phyloP scores from a whole-genome alignment of 2,888 invertebrate species.

The Trissolcus brochymenae region DNA sequence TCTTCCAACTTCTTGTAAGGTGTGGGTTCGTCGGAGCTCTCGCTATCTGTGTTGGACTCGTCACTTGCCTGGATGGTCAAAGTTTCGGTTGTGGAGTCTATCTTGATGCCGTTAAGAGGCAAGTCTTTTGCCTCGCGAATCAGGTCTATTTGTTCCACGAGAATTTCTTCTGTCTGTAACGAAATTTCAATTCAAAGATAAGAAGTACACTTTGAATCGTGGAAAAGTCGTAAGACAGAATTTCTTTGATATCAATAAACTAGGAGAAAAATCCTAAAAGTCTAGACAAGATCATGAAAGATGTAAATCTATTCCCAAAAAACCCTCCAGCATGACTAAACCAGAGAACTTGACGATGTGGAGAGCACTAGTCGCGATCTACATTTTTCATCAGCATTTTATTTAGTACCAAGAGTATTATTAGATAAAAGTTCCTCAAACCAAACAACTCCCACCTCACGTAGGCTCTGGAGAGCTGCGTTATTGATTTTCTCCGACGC shows the following conservation, averaged over 20 bases:
- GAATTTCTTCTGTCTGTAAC: conserved; percentile 63
- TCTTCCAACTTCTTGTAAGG: conserved; percentile 71
- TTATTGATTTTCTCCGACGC: conserved; percentile 28
- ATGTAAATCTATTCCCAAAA: too few species aligned
- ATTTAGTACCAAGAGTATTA: conserved; percentile 36
- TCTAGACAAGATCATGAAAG: too few species aligned
- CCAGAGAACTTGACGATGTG: too few species aligned
- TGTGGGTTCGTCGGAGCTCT: conserved; percentile 62
- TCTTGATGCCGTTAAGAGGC: conserved; percentile 63
- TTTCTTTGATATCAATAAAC: too few species aligned
- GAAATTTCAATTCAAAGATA: too few species aligned
- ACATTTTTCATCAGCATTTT: conserved; percentile 19
- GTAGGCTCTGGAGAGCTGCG: conserved; percentile 27
- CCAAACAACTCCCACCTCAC: conserved; percentile 31
- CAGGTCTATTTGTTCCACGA: conserved; percentile 70
- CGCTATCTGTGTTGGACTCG: conserved; percentile 63
- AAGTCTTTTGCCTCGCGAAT: conserved; percentile 71
- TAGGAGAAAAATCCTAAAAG: too few species aligned
- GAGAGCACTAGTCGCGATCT: conserved; percentile 13
- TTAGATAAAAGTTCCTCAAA: conserved; percentile 33
- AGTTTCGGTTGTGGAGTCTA: conserved; percentile 61
- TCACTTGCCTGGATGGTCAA: conserved; percentile 60
- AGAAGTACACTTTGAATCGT: too few species aligned
- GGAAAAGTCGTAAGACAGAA: too few species aligned
- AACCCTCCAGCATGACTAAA: too few species aligned